phyloP scores from a whole-genome alignment of 2,888 invertebrate genomes.

The Allolobophora icterica region DNA sequence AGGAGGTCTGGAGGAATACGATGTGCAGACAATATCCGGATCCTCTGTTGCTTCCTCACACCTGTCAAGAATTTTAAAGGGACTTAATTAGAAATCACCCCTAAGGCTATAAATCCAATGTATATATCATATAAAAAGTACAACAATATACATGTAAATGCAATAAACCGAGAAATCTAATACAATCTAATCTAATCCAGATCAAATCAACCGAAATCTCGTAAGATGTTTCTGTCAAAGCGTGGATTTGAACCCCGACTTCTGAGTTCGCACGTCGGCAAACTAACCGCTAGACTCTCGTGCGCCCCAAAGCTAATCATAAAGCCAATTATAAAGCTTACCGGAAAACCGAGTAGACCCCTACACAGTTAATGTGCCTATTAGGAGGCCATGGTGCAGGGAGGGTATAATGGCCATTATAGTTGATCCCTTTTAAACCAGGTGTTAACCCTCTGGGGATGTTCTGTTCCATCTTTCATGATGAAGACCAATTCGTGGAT shows the following conservation, averaged over 20 bases:
- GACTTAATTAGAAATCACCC: background rate
- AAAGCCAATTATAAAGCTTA: background rate
- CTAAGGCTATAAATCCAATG: too few relatives aligned
- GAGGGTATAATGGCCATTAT: background rate
- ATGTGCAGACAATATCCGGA: background rate
- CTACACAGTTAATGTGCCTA: background rate
- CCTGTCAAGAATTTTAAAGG: background rate
- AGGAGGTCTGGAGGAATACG: background rate
- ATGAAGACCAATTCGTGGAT: too few relatives aligned
- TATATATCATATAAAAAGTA: too few relatives aligned
- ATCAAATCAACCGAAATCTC: too few relatives aligned
- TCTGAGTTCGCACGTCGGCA: too few relatives aligned
- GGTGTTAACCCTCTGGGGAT: constrained; percentile 1
- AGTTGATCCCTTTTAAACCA: background rate
- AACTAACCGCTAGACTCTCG: too few relatives aligned
- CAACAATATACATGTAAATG: too few relatives aligned
- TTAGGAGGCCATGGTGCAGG: background rate
- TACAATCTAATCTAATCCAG: too few relatives aligned
- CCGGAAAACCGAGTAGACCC: background rate
- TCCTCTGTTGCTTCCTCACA: background rate
- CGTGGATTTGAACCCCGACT: too few relatives aligned
- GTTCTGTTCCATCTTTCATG: background rate
- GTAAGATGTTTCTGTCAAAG: too few relatives aligned
- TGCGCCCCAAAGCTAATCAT: background rate
- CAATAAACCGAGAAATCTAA: too few relatives aligned